Evolutionary conservation across 2,888 invertebrate genomes (phyloP).

Genomic region (Rhodophaea formosa): DNA sequence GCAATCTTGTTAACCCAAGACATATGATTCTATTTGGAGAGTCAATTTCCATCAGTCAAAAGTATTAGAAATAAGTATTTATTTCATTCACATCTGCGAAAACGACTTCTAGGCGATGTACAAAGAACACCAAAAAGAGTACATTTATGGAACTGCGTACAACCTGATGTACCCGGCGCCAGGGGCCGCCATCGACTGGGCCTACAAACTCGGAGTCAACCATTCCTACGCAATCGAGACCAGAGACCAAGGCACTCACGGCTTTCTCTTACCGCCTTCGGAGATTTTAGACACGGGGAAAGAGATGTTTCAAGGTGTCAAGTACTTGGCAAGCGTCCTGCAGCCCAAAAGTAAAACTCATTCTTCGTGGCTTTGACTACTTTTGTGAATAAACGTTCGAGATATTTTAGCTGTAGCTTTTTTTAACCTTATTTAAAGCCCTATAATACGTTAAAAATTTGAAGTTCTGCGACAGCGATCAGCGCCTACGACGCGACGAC

Average conservation of each 20-base stretch:
- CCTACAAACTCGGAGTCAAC: constrained; percentile 35
- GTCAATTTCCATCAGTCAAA: too few species aligned
- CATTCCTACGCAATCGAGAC: constrained; percentile 40
- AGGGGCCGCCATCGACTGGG: constrained; percentile 43
- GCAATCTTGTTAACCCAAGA: too few species aligned
- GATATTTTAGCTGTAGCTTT: too few species aligned
- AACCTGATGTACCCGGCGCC: constrained; percentile 39
- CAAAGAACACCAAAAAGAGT: constrained; percentile 30
- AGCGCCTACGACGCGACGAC: too few species aligned
- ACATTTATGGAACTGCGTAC: constrained; percentile 36
- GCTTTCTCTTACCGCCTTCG: constrained; percentile 39
- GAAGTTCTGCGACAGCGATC: too few species aligned
- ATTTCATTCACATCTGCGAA: background rate
- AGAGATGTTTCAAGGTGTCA: constrained; percentile 37
- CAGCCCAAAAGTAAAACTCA: constrained; percentile 8
- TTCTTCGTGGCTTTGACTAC: constrained; percentile 21
- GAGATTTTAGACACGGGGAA: constrained; percentile 38
- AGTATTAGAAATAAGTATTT: too few species aligned
- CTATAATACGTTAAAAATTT: too few species aligned
- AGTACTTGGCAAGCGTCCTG: constrained; percentile 32
- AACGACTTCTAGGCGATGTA: constrained; percentile 38
- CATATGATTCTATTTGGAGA: too few species aligned
- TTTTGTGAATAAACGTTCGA: background rate
- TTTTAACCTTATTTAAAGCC: too few species aligned
- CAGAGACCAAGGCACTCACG: constrained; percentile 33